Conservation (phyloP, 2,113 vertebrate genomes). For the Epinephelus moara region DNA sequence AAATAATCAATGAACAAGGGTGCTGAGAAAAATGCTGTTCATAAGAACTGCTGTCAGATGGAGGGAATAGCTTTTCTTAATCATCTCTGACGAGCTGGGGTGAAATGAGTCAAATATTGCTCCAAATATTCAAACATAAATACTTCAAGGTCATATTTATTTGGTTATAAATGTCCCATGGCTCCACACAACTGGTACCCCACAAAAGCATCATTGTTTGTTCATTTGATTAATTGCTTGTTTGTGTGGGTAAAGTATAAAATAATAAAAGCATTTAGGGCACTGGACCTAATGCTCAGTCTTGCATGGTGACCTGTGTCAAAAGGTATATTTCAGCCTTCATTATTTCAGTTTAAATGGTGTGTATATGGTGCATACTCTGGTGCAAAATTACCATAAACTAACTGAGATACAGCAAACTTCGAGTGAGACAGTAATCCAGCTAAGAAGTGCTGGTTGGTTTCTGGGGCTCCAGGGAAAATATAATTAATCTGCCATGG, state of each 20-base stretch:
- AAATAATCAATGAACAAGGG: constrained; percentile 29
- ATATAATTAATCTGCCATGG: constrained; percentile 2
- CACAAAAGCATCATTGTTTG: background rate
- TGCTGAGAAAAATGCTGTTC: background rate
- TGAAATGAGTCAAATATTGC: background rate
- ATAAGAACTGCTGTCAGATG: constrained; percentile 2
- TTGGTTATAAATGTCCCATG: background rate
- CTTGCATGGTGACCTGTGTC: background rate
- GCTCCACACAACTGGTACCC: background rate
- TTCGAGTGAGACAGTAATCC: background rate
- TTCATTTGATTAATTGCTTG: background rate
- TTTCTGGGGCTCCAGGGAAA: background rate
- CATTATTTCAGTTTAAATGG: background rate
- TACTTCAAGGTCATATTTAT: background rate
- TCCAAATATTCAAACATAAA: background rate
- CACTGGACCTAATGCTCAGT: background rate
- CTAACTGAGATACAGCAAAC: background rate
- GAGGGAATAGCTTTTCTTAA: background rate
- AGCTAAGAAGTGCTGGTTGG: background rate
- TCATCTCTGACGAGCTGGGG: constrained; percentile 11
- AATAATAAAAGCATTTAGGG: background rate
- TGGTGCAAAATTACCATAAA: background rate
- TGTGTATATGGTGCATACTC: background rate
- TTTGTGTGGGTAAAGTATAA: background rate
- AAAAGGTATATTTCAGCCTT: background rate